phyloP scores from a whole-genome alignment of 2,888 invertebrate species.

The Diaprepes abbreviatus region DNA sequence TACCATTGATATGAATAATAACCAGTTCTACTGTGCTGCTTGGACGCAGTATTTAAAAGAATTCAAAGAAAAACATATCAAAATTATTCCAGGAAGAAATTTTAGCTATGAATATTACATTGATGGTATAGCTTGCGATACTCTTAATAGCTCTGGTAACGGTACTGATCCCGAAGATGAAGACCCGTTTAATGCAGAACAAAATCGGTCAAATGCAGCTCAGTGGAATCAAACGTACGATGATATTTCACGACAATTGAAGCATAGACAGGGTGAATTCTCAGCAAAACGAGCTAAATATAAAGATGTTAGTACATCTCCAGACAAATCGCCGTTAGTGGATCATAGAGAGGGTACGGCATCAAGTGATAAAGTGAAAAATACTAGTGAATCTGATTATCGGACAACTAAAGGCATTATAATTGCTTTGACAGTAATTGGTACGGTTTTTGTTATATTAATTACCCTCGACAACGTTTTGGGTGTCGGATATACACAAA shows the following conservation, averaged over 20 bases:
- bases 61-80: constrained; percentile 19
- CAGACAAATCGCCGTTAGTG: background rate
- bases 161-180: background rate
- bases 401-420: background rate
- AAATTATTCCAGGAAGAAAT: constrained; percentile 26
- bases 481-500: constrained; percentile 4
- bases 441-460: background rate
- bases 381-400: background rate
- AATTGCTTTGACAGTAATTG: background rate
- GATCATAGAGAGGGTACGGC: background rate
- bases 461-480: background rate
- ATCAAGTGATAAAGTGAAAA: background rate
- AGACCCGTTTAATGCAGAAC: background rate
- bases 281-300: background rate
- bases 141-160: background rate
- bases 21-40: constrained; percentile 55
- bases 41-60: constrained; percentile 49
- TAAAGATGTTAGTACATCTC: background rate
- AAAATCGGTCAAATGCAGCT: no score
- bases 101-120: constrained; percentile 2
- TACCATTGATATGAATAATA: constrained; percentile 55
- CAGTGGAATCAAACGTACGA: background rate
- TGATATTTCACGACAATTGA: background rate
- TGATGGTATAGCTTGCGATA: constrained; percentile 21
- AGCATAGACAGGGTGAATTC: background rate